Conservation (phyloP, 1,140 invertebrate species). For the Manduca sexta region DNA sequence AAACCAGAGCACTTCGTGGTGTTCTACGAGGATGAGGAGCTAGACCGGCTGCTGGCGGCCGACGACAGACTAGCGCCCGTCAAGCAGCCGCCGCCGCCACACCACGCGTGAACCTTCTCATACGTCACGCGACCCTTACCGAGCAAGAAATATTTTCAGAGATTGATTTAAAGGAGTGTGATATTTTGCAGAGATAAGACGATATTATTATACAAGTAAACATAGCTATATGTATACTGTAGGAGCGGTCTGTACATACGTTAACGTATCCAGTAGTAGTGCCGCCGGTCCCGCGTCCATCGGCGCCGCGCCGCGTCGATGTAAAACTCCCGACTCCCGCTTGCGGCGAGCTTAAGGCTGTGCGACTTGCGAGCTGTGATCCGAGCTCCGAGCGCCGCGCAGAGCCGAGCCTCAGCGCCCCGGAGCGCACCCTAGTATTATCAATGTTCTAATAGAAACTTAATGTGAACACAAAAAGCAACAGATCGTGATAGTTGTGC, state of each 20-base stretch:
- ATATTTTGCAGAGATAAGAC: constrained; percentile 17
- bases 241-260: constrained; percentile 9
- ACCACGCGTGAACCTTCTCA: constrained; percentile 3
- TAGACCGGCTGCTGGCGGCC: constrained; percentile 79
- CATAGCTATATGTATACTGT: constrained; percentile 15
- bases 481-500: constrained; percentile 11
- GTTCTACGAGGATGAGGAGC: constrained; percentile 82
- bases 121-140: background rate
- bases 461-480: background rate
- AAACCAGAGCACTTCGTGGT: constrained; percentile 81
- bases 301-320: constrained; percentile 5
- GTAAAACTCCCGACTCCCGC: background rate
- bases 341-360: too few relatives aligned
- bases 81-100: constrained; percentile 36
- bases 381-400: too few relatives aligned
- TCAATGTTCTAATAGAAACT: background rate
- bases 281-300: constrained; percentile 2
- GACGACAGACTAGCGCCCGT: constrained; percentile 41
- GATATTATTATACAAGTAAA: constrained; percentile 8
- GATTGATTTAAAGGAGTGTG: constrained; percentile 17
- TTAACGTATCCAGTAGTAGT: constrained; percentile 1
- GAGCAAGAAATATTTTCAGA: constrained; percentile 10
- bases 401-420: too few relatives aligned
- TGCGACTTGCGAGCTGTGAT: too few relatives aligned
- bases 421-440: background rate